Percentiles rank a stretch among this genome's conserved stretches.
These are phyloP conservation scores for Tautogolabrus adspersus DNA, from an alignment of 2,113 vertebrate species.

Conservation along the genomic window DNA sequence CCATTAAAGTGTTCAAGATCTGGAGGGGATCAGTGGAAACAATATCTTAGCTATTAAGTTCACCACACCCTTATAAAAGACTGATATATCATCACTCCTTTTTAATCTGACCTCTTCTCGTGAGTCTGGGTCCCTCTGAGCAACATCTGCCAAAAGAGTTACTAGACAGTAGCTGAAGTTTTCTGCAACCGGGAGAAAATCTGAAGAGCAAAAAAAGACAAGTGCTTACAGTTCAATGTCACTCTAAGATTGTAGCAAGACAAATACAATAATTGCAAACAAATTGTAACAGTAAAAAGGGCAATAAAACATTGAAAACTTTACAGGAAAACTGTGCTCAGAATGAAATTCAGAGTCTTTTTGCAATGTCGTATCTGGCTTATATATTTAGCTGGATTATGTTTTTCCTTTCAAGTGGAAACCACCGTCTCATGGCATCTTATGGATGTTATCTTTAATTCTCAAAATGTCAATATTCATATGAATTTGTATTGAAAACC, in stretches of 20 bases:
- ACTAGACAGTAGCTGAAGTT: slow-evolving; percentile 97
- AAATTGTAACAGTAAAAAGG: neutral
- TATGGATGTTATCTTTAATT: neutral
- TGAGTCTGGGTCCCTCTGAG: slow-evolving; percentile 83
- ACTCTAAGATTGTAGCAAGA: neutral
- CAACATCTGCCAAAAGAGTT: slow-evolving; percentile 92
- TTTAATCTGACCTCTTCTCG: slow-evolving; percentile 69
- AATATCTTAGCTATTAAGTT: slow-evolving; percentile 8
- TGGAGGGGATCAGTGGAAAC: slow-evolving; percentile 54
- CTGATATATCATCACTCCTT: neutral
- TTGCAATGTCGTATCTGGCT: neutral
- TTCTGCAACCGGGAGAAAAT: slow-evolving; percentile 92
- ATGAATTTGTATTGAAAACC: neutral
- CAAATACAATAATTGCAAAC: no score
- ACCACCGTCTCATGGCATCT: neutral
- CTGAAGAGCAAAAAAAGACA: slow-evolving; percentile 72
- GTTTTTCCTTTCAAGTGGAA: neutral
- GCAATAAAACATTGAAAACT: neutral
- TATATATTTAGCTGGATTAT: neutral
- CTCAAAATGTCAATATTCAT: neutral
- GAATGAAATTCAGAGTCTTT: no score
- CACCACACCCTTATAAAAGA: neutral
- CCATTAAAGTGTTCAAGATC: slow-evolving; percentile 91
- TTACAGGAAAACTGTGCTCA: neutral
- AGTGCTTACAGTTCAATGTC: neutral